Conservation (phyloP, 2,888 invertebrate species). For the Electrophaes corylata region DNA sequence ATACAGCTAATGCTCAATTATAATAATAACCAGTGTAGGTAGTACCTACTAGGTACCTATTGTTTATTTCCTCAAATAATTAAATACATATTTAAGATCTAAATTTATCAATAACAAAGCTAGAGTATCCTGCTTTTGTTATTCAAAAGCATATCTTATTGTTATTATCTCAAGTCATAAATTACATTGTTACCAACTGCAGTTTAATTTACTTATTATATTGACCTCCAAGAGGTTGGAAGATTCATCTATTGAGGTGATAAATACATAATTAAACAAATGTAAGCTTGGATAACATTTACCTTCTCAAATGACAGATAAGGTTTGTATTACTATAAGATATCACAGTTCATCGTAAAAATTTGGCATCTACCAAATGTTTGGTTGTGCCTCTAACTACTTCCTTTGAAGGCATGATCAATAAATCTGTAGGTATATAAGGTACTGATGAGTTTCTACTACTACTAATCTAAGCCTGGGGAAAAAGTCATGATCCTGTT, state of each 20-base stretch:
- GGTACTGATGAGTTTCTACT: too few relatives aligned
- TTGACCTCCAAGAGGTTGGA: slow-evolving; percentile 47
- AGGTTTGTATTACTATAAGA: neutral
- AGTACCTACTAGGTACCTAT: too few relatives aligned
- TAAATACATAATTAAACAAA: slow-evolving; percentile 39
- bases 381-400: too few relatives aligned
- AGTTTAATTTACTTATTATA: slow-evolving; percentile 45
- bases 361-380: neutral
- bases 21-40: too few relatives aligned
- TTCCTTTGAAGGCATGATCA: too few relatives aligned
- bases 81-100: too few relatives aligned
- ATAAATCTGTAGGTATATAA: too few relatives aligned
- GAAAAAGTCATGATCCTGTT: too few relatives aligned
- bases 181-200: slow-evolving; percentile 21
- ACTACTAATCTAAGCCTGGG: too few relatives aligned
- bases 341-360: neutral
- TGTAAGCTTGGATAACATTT: slow-evolving; percentile 4
- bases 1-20: too few relatives aligned
- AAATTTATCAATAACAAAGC: too few relatives aligned
- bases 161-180: slow-evolving; percentile 9
- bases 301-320: neutral
- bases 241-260: slow-evolving; percentile 49
- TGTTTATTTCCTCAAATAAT: too few relatives aligned
- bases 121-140: neutral
- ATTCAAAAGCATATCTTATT: neutral